A percentile compares a stretch with the other conserved stretches of the same genome.
phyloP scores from a whole-genome alignment of 2,888 invertebrate genomes.

The Nysson spinosus region DNA sequence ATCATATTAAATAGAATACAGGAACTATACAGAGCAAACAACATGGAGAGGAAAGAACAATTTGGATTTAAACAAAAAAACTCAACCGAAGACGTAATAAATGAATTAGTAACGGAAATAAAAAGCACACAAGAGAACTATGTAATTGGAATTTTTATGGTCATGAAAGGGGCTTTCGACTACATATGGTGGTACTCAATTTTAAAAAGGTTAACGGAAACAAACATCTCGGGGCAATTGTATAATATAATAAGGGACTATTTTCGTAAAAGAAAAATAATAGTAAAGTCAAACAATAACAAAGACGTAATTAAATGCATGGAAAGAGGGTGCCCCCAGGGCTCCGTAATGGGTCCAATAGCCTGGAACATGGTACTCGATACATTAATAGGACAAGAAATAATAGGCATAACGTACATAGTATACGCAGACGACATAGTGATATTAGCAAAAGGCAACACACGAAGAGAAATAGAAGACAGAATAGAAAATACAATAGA shows the following conservation, averaged over 20 bases:
- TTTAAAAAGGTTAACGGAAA: not conserved
- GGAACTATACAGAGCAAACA: not conserved
- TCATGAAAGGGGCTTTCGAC: conserved; percentile 7
- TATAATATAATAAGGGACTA: not conserved
- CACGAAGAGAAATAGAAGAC: not conserved
- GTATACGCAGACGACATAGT: conserved; percentile 1
- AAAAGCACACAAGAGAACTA: not conserved
- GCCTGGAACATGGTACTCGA: conserved; percentile 1
- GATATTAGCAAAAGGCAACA: not conserved
- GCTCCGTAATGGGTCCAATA: not conserved
- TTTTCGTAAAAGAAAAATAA: not conserved
- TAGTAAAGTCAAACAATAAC: not conserved
- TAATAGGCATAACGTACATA: too few relatives aligned
- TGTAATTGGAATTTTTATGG: not conserved
- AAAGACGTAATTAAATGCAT: not conserved
- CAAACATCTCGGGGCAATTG: not conserved
- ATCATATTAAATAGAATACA: not conserved
- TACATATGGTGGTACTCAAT: conserved; percentile 1
- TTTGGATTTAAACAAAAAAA: not conserved
- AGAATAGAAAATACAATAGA: not conserved
- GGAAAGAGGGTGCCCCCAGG: conserved; percentile 8
- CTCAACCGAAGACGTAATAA: not conserved
- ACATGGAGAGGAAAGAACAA: not conserved
- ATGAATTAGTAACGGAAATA: not conserved
- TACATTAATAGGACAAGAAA: too few relatives aligned